Conservation (phyloP, 1,140 invertebrate genomes). For the Littorina saxatilis region DNA sequence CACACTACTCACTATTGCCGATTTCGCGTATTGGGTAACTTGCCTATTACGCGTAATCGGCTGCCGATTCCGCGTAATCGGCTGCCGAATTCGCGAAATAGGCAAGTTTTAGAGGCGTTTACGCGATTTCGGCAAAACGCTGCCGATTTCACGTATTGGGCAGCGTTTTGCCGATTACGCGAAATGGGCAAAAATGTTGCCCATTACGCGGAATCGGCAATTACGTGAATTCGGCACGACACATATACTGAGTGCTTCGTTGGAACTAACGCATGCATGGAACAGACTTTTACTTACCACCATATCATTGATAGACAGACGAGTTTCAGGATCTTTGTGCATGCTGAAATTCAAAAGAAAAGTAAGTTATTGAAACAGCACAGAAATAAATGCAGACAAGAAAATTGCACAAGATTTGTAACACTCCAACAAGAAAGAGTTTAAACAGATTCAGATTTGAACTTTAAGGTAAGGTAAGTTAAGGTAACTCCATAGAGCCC, state of each 20-base stretch:
- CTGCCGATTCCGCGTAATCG: no score
- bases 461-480: background rate
- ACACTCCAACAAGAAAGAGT: background rate
- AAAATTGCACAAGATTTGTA: background rate
- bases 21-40: no score
- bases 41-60: no score
- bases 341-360: slow-evolving; percentile 45
- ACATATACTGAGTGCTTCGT: background rate
- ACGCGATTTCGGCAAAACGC: no score
- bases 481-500: background rate
- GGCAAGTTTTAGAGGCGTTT: no score
- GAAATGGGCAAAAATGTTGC: no score
- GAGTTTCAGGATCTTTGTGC: slow-evolving; percentile 45
- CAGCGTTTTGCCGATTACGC: no score
- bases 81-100: no score
- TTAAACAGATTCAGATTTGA: background rate
- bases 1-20: no score
- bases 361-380: background rate
- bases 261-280: no score
- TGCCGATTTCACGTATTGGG: no score
- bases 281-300: slow-evolving; percentile 41
- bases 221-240: background rate
- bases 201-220: no score
- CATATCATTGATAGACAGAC: slow-evolving; percentile 48
- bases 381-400: background rate